Conservation (phyloP, 2,888 invertebrate genomes). For the Taphrorychus bicolor region DNA sequence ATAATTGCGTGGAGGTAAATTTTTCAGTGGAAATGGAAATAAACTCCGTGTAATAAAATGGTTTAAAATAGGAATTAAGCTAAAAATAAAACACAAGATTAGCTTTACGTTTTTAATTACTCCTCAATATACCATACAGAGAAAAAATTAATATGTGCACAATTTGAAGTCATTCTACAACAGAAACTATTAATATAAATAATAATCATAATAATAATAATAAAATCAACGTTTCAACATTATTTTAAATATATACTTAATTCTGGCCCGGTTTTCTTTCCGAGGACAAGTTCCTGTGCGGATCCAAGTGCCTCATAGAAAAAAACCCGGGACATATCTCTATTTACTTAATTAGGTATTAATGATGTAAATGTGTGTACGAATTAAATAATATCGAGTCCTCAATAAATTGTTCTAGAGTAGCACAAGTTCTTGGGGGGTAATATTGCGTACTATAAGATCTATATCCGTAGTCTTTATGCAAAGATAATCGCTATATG, state of each 20-base stretch:
- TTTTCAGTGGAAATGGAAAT: too few relatives aligned
- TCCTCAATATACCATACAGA: slow-evolving; percentile 61
- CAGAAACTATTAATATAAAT: slow-evolving; percentile 15
- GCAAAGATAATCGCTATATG: slow-evolving; percentile 55
- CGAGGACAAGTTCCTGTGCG: not conserved
- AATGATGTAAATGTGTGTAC: slow-evolving; percentile 11
- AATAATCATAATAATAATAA: slow-evolving; percentile 13
- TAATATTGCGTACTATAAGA: slow-evolving; percentile 59
- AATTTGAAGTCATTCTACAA: slow-evolving; percentile 36
- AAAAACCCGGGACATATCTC: not conserved
- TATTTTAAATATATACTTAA: not conserved
- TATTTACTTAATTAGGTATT: slow-evolving; percentile 5
- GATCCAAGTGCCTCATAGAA: not conserved
- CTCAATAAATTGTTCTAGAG: slow-evolving; percentile 43
- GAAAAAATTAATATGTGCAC: slow-evolving; percentile 61
- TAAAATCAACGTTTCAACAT: slow-evolving; percentile 15
- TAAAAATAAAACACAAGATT: slow-evolving; percentile 13
- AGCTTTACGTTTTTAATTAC: slow-evolving; percentile 51
- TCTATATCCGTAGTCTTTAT: slow-evolving; percentile 51
- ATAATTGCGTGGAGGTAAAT: too few relatives aligned
- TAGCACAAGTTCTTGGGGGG: slow-evolving; percentile 58
- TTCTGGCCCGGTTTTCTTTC: not conserved
- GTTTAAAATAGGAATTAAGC: not conserved
- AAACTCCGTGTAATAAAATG: too few relatives aligned
- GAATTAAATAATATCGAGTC: slow-evolving; percentile 13